Evolutionary conservation across 2,888 invertebrate genomes (phyloP).

Genomic region (Ctena decussata): DNA sequence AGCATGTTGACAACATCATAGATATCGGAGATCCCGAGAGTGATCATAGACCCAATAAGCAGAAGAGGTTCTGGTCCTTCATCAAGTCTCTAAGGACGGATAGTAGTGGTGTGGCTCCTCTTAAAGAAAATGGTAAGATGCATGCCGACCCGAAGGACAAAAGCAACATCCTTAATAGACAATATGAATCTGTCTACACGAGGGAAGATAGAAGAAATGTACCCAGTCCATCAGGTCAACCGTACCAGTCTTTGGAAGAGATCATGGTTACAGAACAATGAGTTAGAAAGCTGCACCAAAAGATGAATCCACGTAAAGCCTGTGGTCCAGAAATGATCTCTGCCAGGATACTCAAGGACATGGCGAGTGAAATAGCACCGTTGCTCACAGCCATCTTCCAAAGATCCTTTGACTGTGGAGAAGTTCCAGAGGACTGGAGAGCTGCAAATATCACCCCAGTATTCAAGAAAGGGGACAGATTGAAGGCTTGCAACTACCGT

Average conservation of each 20-base stretch:
- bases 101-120: not conserved
- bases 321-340: not conserved
- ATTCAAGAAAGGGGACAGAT: not conserved
- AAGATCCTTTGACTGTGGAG: not conserved
- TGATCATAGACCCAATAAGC: not conserved
- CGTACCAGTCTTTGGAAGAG: not conserved
- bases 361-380: not conserved
- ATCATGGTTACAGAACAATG: not conserved
- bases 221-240: not conserved
- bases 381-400: not conserved
- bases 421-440: conserved; percentile 5
- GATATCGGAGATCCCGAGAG: not conserved
- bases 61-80: conserved; percentile 9
- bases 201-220: not conserved
- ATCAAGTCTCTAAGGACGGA: conserved; percentile 11
- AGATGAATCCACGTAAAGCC: not conserved
- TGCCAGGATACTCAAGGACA: conserved; percentile 6
- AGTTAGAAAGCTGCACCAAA: not conserved
- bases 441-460: not conserved
- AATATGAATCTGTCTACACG: conserved; percentile 1
- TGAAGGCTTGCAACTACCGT: conserved; percentile 6
- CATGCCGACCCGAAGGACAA: not conserved
- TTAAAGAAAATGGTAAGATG: not conserved
- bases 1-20: conserved; percentile 9
- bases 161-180: not conserved